These are phyloP conservation scores for Cephalotes varians DNA, from an alignment of 2,888 invertebrate species.

Conservation along the genomic window DNA sequence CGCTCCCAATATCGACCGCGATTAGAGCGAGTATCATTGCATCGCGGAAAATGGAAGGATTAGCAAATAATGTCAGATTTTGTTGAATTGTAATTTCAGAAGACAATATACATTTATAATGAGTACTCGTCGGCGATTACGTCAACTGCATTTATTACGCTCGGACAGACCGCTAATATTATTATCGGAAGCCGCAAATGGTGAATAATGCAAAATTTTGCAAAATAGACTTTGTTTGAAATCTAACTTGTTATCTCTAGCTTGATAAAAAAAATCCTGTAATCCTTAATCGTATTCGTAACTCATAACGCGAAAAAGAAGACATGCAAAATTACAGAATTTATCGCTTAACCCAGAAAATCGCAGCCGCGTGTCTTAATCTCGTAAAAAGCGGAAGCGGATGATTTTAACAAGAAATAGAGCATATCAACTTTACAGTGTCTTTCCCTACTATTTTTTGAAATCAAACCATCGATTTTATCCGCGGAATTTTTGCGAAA, in stretches of 20 bases:
- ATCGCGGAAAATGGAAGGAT: not conserved
- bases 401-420: slow-evolving; percentile 40
- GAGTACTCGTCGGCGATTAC: not conserved
- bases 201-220: not conserved
- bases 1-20: not conserved
- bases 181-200: not conserved
- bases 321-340: slow-evolving; percentile 20
- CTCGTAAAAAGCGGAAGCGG: slow-evolving; percentile 34
- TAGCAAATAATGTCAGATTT: not conserved
- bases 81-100: not conserved
- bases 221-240: not conserved
- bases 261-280: not conserved
- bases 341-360: slow-evolving; percentile 58
- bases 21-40: slow-evolving; percentile 1
- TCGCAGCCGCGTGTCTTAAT: slow-evolving; percentile 28
- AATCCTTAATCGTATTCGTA: not conserved
- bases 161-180: not conserved
- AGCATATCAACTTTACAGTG: slow-evolving; percentile 30
- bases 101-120: not conserved
- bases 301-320: not conserved
- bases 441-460: not conserved
- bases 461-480: not conserved
- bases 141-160: not conserved
- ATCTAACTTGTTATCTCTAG: too few relatives aligned
- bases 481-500: not conserved